Conservation (phyloP, 2,888 invertebrate species). For the Stegana nigrithorax region DNA sequence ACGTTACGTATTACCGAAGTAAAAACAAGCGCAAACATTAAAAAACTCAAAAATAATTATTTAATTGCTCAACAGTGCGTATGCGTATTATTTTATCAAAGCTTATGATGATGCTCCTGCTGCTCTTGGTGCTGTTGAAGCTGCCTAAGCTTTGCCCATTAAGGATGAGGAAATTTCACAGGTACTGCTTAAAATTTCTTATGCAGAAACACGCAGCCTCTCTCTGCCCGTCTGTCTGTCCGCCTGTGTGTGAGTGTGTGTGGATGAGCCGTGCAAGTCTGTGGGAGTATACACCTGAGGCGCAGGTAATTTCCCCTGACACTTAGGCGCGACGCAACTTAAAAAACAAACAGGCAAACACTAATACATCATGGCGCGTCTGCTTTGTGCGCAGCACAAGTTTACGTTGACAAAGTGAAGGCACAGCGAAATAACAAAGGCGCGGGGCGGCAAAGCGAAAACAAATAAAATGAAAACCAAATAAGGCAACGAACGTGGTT, state of each 20-base stretch:
- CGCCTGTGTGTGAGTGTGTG: too few species aligned
- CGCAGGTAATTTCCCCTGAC: conserved; percentile 43
- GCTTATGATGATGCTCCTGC: conserved; percentile 23
- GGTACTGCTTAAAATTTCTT: too few species aligned
- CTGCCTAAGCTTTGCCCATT: too few species aligned
- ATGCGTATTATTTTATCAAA: conserved; percentile 44
- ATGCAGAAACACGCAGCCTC: too few species aligned
- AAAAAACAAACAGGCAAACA: conserved; percentile 4
- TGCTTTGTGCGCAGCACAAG: too few species aligned
- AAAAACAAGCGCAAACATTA: too few species aligned
- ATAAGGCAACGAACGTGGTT: conserved; percentile 26
- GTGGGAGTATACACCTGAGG: conserved; percentile 40
- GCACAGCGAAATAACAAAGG: too few species aligned
- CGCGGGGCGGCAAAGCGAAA: too few species aligned
- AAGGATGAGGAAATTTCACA: too few species aligned
- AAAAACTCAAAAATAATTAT: conserved; percentile 4
- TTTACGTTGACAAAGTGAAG: too few species aligned
- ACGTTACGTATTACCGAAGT: too few species aligned
- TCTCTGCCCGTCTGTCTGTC: too few species aligned
- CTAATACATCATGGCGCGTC: not conserved
- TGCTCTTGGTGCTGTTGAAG: not conserved
- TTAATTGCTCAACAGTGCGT: conserved; percentile 46
- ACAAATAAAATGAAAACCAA: conserved; percentile 31
- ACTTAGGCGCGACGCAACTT: not conserved
- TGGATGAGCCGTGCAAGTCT: not conserved